Conservation (phyloP, 2,888 invertebrate species). For the Lordiphosa andalusiaca region DNA sequence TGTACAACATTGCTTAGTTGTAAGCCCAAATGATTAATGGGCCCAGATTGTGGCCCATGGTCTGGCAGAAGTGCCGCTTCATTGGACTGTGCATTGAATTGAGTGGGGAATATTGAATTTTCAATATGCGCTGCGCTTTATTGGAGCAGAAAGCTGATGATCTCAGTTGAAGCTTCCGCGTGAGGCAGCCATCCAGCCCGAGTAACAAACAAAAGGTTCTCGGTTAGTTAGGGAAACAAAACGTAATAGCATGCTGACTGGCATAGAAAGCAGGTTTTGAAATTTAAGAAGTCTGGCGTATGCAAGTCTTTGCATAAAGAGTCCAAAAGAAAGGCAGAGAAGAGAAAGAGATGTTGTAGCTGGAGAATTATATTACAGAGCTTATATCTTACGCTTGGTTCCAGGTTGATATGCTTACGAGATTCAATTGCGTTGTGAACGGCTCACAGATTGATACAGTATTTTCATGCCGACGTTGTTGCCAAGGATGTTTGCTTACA, state of each 20-base stretch:
- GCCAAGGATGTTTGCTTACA: too few relatives aligned
- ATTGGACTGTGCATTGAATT: slow-evolving; percentile 39
- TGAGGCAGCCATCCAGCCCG: slow-evolving; percentile 10
- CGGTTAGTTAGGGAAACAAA: slow-evolving; percentile 10
- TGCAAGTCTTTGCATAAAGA: not conserved
- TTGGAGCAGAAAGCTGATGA: slow-evolving; percentile 65
- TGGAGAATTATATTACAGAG: too few relatives aligned
- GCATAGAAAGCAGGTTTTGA: slow-evolving; percentile 29
- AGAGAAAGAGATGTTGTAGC: too few relatives aligned
- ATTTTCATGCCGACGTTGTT: too few relatives aligned
- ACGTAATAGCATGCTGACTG: slow-evolving; percentile 5
- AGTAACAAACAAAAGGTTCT: not conserved
- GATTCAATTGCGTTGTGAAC: too few relatives aligned
- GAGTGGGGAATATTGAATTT: slow-evolving; percentile 52
- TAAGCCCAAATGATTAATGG: slow-evolving; percentile 65
- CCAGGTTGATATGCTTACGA: too few relatives aligned
- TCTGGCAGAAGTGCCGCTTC: slow-evolving; percentile 55
- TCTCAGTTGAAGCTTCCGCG: slow-evolving; percentile 51
- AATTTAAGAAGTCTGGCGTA: slow-evolving; percentile 20
- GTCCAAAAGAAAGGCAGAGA: too few relatives aligned
- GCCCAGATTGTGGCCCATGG: slow-evolving; percentile 32
- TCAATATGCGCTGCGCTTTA: slow-evolving; percentile 50
- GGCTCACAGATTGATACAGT: too few relatives aligned
- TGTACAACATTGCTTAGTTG: slow-evolving; percentile 62
- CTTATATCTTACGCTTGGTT: too few relatives aligned